These are phyloP conservation scores for Danio tinwini DNA, from an alignment of 2,797 vertebrate genomes.

Conservation along the genomic window DNA sequence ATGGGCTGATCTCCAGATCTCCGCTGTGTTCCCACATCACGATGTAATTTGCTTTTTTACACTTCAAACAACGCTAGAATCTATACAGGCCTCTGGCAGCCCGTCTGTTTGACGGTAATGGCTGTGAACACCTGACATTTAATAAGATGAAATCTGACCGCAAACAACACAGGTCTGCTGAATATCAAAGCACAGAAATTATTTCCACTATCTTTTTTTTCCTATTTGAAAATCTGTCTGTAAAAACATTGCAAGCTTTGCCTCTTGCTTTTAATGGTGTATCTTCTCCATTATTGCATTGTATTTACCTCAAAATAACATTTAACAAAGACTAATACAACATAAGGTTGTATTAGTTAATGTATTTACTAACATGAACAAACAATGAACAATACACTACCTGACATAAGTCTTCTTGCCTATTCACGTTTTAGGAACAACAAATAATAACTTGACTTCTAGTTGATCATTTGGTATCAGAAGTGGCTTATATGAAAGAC, in stretches of 20 bases:
- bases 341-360: too few relatives aligned
- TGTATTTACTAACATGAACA: too few relatives aligned
- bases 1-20: slow-evolving; percentile 62
- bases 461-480: too few relatives aligned
- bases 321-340: too few relatives aligned
- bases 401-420: too few relatives aligned
- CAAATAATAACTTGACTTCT: too few relatives aligned
- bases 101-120: slow-evolving; percentile 17
- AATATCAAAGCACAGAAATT: slow-evolving; percentile 23
- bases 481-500: too few relatives aligned
- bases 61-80: slow-evolving; percentile 10
- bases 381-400: too few relatives aligned
- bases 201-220: not conserved
- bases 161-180: not conserved
- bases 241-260: not conserved
- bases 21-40: slow-evolving; percentile 35
- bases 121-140: slow-evolving; percentile 36
- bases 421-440: too few relatives aligned
- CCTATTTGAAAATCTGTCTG: not conserved
- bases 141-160: slow-evolving; percentile 33
- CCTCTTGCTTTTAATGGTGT: not conserved
- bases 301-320: not conserved
- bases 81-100: not conserved
- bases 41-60: slow-evolving; percentile 49
- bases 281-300: not conserved